Conservation (phyloP, 1,140 invertebrate species). For the Caenorhabditis briggsae region DNA sequence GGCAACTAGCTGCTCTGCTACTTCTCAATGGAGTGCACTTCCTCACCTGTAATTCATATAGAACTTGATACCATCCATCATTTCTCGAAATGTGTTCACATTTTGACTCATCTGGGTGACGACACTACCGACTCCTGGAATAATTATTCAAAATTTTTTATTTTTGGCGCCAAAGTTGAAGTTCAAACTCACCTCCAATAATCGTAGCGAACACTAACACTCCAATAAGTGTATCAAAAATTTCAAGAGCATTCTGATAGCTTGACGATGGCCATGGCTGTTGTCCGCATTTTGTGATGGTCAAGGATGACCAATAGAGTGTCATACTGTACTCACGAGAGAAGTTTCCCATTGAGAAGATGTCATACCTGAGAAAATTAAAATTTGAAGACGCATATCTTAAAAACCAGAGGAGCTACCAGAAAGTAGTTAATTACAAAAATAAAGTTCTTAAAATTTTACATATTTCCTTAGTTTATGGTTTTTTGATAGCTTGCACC, state of each 20-base stretch:
- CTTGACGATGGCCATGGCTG: constrained; percentile 63
- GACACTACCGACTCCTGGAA: constrained; percentile 60
- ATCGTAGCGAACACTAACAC: constrained; percentile 68
- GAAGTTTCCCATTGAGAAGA: constrained; percentile 59
- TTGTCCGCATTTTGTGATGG: constrained; percentile 67
- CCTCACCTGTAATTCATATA: constrained; percentile 66
- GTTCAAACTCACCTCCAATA: constrained; percentile 52
- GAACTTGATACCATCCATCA: constrained; percentile 66
- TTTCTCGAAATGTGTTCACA: constrained; percentile 40
- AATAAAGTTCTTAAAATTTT: too few relatives aligned
- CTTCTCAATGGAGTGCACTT: too few relatives aligned
- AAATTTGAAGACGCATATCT: background rate
- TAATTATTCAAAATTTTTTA: too few relatives aligned
- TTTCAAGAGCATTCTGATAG: constrained; percentile 64
- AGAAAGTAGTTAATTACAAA: too few relatives aligned
- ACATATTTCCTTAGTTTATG: too few relatives aligned
- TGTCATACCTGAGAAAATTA: constrained; percentile 15
- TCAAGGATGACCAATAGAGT: constrained; percentile 65
- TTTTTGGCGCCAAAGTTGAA: too few relatives aligned
- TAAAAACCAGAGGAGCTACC: too few relatives aligned
- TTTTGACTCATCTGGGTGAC: constrained; percentile 62
- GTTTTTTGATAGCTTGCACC: too few relatives aligned
- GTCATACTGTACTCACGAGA: constrained; percentile 66
- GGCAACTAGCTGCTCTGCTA: too few relatives aligned
- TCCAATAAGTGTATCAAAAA: constrained; percentile 66